Base-by-base conservation (phyloP, 1,140 invertebrate species). In the Gryon sp. region DNA sequence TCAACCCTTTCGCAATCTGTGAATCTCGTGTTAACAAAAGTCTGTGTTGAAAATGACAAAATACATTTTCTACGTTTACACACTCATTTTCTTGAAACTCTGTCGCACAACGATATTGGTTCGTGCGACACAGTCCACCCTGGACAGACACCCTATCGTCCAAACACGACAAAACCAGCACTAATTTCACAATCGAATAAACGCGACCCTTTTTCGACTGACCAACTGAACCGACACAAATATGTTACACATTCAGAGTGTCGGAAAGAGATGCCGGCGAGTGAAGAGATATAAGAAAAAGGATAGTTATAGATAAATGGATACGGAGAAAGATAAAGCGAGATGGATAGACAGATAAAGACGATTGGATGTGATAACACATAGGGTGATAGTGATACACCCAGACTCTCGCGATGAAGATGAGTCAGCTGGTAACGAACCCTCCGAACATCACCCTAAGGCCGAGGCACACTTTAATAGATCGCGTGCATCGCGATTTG, bases 151-250 rank as follows among this genome's bases (percentile, higher is more conserved):
- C 66, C 74, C 74, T 7, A 59, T 76, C 72, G 80, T 55, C 76
- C 78, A 83, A 85, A 84, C 79, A 87, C 82, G 86, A 87, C 86
- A 87, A 86, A 86, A 88, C 84, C 87, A 88, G 86, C 68, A 87
- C 86, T 88, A 88, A 88, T 88, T 88, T 88, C 84, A 88, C 87
- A 88, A 88, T 84, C 85, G 87, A 88, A 88, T 87, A 87, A 87
- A 86, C 83, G 81, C 80, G 66, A 53, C 77, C 63, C 46, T 60
- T 74, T 72, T 57, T 68, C 65, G 68, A 41, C 26, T 63, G 73
- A 78, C 55, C 57, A 78, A 80, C 76, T 77, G 80, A 83, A 83
- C 73, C 77, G 82, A 84, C 78, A 82, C 80, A 82, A 80, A 82
- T 79, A 72, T 74, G 81, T 78, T 80, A 76, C 66, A 72, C 66